phyloP scores from a whole-genome alignment of 2,113 vertebrate species.

The Isurus oxyrinchus region DNA sequence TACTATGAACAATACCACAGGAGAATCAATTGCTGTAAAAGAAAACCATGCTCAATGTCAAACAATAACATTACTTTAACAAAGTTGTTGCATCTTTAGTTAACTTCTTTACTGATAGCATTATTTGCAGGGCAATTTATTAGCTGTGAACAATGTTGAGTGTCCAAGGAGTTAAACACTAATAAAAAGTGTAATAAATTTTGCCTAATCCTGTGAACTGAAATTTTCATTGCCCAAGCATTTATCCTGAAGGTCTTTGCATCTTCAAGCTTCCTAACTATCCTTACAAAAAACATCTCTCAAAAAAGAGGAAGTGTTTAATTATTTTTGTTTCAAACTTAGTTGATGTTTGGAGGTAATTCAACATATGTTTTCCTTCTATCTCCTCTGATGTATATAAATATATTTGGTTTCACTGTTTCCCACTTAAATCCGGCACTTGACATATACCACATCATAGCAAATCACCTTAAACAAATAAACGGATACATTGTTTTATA shows the following conservation, averaged over 20 bases:
- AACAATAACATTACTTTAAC: background rate
- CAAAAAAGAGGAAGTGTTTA: background rate
- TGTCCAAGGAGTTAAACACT: background rate
- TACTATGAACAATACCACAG: background rate
- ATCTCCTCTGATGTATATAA: background rate
- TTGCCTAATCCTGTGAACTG: background rate
- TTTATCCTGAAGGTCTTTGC: background rate
- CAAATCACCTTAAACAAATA: conserved; percentile 59
- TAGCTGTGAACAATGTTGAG: background rate
- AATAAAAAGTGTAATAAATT: conserved; percentile 5
- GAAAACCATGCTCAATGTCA: background rate
- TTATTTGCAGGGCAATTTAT: background rate
- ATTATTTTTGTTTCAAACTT: conserved; percentile 18
- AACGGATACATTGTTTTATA: conserved; percentile 59
- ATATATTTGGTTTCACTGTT: conserved; percentile 28
- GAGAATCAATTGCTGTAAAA: background rate
- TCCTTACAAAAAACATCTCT: conserved; percentile 12
- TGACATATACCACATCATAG: conserved; percentile 53
- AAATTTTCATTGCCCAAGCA: background rate
- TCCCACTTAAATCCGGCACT: background rate
- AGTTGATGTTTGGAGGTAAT: conserved; percentile 15
- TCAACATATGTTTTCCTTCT: background rate
- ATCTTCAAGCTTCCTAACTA: conserved; percentile 10
- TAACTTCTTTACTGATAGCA: background rate
- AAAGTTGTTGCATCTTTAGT: background rate